Evolutionary conservation across 2,113 vertebrate species (phyloP), one percentile per base, ranked within the genome.

Genomic region (Uropsilus gracilis): DNA sequence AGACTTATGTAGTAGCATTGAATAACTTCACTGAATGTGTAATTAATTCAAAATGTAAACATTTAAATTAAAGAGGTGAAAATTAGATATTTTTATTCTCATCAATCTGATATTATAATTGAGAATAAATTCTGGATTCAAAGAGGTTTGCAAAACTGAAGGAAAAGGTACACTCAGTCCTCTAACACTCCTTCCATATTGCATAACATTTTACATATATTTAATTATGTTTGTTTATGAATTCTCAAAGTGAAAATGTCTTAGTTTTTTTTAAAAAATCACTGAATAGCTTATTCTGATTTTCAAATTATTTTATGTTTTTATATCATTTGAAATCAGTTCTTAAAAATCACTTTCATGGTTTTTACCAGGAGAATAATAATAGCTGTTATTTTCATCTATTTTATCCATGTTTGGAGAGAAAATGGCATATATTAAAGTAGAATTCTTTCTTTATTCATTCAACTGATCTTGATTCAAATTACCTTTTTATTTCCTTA

Each of bases 321-420:
- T 71, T 90, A 30, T 83, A 83, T 72, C 71, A 75, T 81, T 89
- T 86, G 16, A 50, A 63, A 75, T 94, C 50, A 80, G 69, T 63
- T 68, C 39, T 59, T 86, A 42, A 93, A 77, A 83, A 57, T 64
- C 53, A 77, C 2, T 66, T 78, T 68, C 8, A 69, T 55, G 7
- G 89, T 59, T 90, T 55, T 59, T 50, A 59, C 50, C 66, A 30
- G 48, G 55, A 85, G 30, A 88, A 13, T 75, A 34, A 75, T 80
- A 16, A 68, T 13, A 77, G 12, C 22, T 46, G 75, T 86, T 83
- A 7, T 95, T 73, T 91, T 84, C 24, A 81, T n/a, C 24, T 69
- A 37, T 59, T n/a, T n/a, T 66, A 46, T 32, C 34, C 34, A 86
- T 75, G 10, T 50, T 82, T 73, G 44, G n/a, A 87, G 37, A 44